Evolutionary conservation across 2,113 vertebrate species (phyloP), one percentile per base, ranked within the genome.

Genomic region (Solea senegalensis): DNA sequence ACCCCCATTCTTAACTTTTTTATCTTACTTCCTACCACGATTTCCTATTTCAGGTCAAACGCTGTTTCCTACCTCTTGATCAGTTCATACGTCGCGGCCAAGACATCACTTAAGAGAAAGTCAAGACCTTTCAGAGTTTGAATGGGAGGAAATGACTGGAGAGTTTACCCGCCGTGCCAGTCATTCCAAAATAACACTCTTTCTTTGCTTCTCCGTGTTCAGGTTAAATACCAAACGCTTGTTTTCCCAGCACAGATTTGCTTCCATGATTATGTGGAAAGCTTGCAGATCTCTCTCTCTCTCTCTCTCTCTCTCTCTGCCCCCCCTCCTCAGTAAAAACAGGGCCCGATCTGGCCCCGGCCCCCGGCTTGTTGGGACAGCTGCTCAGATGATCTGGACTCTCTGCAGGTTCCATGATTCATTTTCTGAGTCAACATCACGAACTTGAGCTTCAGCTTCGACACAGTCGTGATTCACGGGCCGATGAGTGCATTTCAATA

Each of bases 331-430:
- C 44, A 55, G 72, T 69, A 69, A 86, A 88, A 88, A 86, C 84
- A 89, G 72, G 76, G 76, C 60, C 83, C 15, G 58, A 79, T 83
- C 72, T 72, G 76, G 78, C 81, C 78, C 54, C 14, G 28, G 50
- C 62, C 72, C 82, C 77, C 69, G 53, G 88, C 85, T 83, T 92
- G 87, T 94, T 94, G 91, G 90, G 89, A 93, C 93, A 94, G 93
- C 93, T 94, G 93, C 92, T 91, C 81, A 54, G 72, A 91, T 80
- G 84, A 90, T 92, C 88, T 86, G 82, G 77, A 72, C 89, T 88
- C 90, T 86, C 93, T 50, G 82, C 92, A 89, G 92, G 92, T 87
- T 89, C 84, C 76, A 52, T 92, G 90, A 90, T 86, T 91, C 90
- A 92, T 74, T 84, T 86, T 88, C 89, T 91, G 91, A 91, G 90